Evolutionary conservation across 2,888 invertebrate species (phyloP).

Genomic region (Gonocerus acuteangulatus): DNA sequence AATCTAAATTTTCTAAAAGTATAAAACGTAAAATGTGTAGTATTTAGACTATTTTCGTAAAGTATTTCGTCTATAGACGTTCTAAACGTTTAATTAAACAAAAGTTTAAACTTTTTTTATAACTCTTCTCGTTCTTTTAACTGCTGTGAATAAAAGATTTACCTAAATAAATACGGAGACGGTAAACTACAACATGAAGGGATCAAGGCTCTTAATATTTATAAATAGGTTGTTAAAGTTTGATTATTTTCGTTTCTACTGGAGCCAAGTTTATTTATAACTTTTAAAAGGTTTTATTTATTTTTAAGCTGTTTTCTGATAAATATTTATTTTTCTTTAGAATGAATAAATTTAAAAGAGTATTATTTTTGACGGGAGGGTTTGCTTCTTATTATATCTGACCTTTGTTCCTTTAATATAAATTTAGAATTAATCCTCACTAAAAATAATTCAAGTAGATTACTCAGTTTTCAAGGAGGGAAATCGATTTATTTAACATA

Average conservation of each 20-base stretch:
- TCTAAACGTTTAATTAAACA: no score
- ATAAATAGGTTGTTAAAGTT: constrained; percentile 23
- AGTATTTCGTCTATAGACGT: no score
- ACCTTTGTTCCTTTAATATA: no score
- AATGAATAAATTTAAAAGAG: constrained; percentile 12
- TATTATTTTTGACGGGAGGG: constrained; percentile 3
- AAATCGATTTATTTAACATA: no score
- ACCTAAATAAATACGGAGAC: constrained; percentile 2
- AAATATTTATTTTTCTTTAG: constrained; percentile 20
- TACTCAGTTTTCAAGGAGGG: no score
- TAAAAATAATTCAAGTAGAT: no score
- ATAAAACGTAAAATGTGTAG: no score
- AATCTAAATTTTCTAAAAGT: no score
- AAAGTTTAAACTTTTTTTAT: no score
- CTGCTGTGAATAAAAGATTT: not conserved
- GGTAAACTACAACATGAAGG: constrained; percentile 9
- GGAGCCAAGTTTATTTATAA: constrained; percentile 20
- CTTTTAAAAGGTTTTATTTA: constrained; percentile 8
- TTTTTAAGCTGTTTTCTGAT: constrained; percentile 19
- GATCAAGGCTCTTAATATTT: constrained; percentile 18
- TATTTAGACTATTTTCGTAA: no score
- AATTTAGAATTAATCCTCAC: no score
- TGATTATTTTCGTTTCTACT: constrained; percentile 17
- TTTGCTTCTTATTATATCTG: no score
- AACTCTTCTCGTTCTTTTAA: not conserved